Evolutionary conservation across 1,140 invertebrate genomes (phyloP), one percentile per base, ranked within the genome.

Genomic region (Archivesica marissinica): DNA sequence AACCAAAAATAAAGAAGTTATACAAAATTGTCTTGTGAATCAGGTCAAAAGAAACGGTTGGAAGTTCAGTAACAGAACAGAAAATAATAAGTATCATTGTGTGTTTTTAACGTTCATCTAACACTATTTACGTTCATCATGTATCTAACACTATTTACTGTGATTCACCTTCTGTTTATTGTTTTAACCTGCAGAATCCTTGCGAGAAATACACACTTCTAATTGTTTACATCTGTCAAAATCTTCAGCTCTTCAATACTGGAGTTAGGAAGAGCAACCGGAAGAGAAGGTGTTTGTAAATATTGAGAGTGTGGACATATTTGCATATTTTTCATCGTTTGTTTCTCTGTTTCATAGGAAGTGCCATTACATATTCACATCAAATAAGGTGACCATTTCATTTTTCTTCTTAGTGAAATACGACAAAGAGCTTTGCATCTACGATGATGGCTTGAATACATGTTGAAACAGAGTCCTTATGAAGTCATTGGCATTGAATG

Each of bases 151-250:
- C n/a, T n/a, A 35, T 52, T 7, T 4, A n/a, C 50, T 64, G 59
- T 64, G n/a, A n/a, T 35, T 17, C 7, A 64, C 59, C 25, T 25
- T 35, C 59, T 64, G 28, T 33, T 64, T 64, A 30, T 64, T 3
- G 1, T 17, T 64, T 35, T 17, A 64, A 64, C 30, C 30, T 35
- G 15, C 30, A 33, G n/a, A 11, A 64, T 2, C 15, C 59, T 64
- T 64, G 59, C 30, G 38, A 64, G 11, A 59, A 59, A 20, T 70
- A 25, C 23, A 38, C 6, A 11, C 44, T 15, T 30, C 44, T 4
- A 15, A 25, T 15, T 72, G 68, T 72, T 72, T 72, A 72, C 68
- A 72, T 72, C 68, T 72, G 68, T 47, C 68, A 72, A 47, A 72
- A 52, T 47, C 41, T 0, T 13, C 20, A 30, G 41, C 68, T 72